These are phyloP conservation scores for Troilus luridus DNA, from an alignment of 2,888 invertebrate species.

Conservation along the genomic window DNA sequence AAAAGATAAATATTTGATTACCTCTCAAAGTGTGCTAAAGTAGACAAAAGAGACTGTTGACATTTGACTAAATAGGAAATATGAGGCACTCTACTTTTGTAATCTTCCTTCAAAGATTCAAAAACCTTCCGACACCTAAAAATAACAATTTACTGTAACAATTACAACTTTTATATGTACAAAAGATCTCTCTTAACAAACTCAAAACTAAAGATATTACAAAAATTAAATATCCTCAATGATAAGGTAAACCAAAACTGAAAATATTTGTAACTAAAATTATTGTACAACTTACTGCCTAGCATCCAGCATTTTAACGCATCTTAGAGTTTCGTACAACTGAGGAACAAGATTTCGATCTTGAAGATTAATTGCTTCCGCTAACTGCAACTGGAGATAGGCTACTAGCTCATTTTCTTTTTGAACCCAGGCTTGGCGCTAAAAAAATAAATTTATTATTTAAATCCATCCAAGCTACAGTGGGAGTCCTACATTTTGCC, in stretches of 20 bases:
- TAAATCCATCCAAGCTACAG: background rate
- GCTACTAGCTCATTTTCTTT: slow-evolving; percentile 73
- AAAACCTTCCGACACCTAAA: slow-evolving; percentile 81
- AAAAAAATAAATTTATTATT: slow-evolving; percentile 61
- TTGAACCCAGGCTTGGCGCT: slow-evolving; percentile 69
- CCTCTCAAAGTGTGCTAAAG: slow-evolving; percentile 80
- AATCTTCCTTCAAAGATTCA: slow-evolving; percentile 82
- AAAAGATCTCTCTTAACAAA: background rate
- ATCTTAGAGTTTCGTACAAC: slow-evolving; percentile 81
- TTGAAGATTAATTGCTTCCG: slow-evolving; percentile 85
- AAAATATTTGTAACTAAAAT: background rate
- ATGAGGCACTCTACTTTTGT: slow-evolving; percentile 83
- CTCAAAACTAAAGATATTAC: background rate
- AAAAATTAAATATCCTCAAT: background rate
- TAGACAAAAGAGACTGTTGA: slow-evolving; percentile 83
- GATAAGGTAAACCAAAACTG: background rate
- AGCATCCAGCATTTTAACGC: slow-evolving; percentile 78
- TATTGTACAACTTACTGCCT: slow-evolving; percentile 69
- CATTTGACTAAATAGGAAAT: slow-evolving; percentile 86
- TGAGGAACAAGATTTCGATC: slow-evolving; percentile 84
- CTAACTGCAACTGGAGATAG: slow-evolving; percentile 81
- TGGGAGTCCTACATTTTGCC: too few species aligned
- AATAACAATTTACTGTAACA: slow-evolving; percentile 42
- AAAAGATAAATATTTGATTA: slow-evolving; percentile 66
- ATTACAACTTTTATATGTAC: too few species aligned